Percentiles rank a stretch among this genome's conserved stretches.
phyloP scores from a whole-genome alignment of 2,797 vertebrate genomes.

The Macroramphosus scolopax region DNA sequence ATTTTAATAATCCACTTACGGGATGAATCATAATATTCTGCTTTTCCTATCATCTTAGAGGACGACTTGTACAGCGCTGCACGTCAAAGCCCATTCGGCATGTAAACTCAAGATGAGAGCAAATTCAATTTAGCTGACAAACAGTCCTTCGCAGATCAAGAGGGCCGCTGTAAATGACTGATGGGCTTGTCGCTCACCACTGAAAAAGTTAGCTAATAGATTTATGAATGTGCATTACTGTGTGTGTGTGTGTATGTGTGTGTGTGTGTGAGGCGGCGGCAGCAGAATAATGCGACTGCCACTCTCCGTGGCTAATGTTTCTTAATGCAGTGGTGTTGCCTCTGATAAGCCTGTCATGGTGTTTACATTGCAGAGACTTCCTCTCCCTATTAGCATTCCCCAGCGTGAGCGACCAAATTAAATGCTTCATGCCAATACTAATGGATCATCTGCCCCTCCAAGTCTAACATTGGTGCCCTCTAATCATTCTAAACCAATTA shows the following conservation, averaged over 20 bases:
- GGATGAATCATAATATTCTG: constrained; percentile 56
- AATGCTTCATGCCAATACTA: constrained; percentile 57
- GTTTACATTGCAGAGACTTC: constrained; percentile 69
- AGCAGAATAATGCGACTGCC: constrained; percentile 44
- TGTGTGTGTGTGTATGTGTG: neutral
- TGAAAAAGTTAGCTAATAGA: constrained; percentile 49
- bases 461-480: constrained; percentile 38
- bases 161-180: constrained; percentile 38
- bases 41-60: constrained; percentile 46
- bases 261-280: constrained; percentile 8
- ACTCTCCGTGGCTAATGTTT: constrained; percentile 54
- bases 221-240: constrained; percentile 18
- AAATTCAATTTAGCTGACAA: constrained; percentile 67
- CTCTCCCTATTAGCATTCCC: constrained; percentile 57
- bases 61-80: constrained; percentile 47
- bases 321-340: constrained; percentile 52
- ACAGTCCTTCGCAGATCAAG: constrained; percentile 51
- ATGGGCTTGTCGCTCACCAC: constrained; percentile 62
- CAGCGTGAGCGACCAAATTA: constrained; percentile 54
- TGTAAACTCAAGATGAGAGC: constrained; percentile 49
- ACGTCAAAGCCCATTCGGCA: constrained; percentile 53
- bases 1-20: constrained; percentile 70
- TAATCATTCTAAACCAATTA: constrained; percentile 40
- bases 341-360: constrained; percentile 55
- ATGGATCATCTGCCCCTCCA: constrained; percentile 48